Conservation (phyloP, 1,140 invertebrate genomes). For the Trichonephila inaurata region DNA sequence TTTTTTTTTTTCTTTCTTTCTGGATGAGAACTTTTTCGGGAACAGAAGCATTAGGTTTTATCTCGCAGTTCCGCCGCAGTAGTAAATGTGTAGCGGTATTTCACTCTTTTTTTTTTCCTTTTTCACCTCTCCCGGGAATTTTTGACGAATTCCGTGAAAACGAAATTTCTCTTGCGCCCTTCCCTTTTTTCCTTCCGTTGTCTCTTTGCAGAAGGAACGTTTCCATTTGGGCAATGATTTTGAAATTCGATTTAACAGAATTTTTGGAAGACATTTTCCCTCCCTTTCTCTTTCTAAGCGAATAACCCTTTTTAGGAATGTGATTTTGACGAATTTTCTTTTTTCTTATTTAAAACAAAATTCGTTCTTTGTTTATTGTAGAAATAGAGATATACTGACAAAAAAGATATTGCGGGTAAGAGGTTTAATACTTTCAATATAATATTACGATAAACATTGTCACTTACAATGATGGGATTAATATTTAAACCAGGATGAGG, state of each 20-base stretch:
- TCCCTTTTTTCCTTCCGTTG: background rate
- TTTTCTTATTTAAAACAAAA: background rate
- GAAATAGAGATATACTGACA: too few species aligned
- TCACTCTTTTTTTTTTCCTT: background rate
- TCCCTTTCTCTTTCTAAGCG: background rate
- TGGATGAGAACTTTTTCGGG: background rate
- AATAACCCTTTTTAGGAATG: background rate
- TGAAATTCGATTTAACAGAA: background rate
- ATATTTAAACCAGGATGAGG: too few species aligned
- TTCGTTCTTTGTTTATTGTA: too few species aligned
- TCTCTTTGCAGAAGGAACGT: background rate
- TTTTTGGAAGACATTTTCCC: background rate
- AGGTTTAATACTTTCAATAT: too few species aligned
- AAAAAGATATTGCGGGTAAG: too few species aligned
- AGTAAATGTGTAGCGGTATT: background rate
- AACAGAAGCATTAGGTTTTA: slow-evolving; percentile 19
- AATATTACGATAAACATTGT: too few species aligned
- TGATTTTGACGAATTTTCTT: background rate
- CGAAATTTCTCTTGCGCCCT: background rate
- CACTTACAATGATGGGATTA: too few species aligned
- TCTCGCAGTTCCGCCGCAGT: background rate
- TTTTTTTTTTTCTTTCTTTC: too few species aligned
- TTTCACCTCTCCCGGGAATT: background rate
- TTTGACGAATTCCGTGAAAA: background rate
- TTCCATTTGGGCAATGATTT: background rate